These are phyloP conservation scores for rat (Rattus norvegicus) DNA, from an alignment of 2,113 vertebrate species.

Conservation along the genomic window GRCr8 NC_086022.1:183202501-183203000, in stretches of 20 bases:
- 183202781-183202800: not conserved
- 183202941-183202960: not conserved
- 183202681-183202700: not conserved
- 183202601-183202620: not conserved
- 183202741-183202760: not conserved
- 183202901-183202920: not conserved
- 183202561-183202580: not conserved
- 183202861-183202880: not conserved
- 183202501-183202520: not conserved
- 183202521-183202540: not conserved
- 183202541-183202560: not conserved
- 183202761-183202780: not conserved
- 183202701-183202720: not conserved
- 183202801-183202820: not conserved
- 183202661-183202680: not conserved
- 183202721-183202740: not conserved
- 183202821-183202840: not conserved
- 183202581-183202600: not conserved
- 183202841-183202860: fast-evolving
- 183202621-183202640: not conserved
- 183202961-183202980: not conserved
- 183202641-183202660: not conserved
- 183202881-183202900: not conserved
- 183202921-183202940: not conserved
- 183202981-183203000: not conserved